Percentiles rank a stretch among this genome's conserved stretches.
phyloP scores from a whole-genome alignment of 2,113 vertebrate species.

The Peromyscus californicus region DNA sequence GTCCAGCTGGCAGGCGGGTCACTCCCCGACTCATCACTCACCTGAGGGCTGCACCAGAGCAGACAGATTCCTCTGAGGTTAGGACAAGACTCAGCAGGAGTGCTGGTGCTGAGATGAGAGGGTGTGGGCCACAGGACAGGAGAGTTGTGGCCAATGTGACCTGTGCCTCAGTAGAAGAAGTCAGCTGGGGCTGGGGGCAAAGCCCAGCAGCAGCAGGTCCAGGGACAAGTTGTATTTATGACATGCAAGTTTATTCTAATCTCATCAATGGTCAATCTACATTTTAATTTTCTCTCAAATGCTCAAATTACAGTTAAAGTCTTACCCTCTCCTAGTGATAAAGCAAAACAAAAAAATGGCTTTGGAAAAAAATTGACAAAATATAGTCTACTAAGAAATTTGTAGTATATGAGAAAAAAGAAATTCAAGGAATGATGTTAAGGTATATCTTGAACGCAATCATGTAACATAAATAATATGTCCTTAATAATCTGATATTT shows the following conservation, averaged over 20 bases:
- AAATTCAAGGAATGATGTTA: background rate
- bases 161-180: too few relatives aligned
- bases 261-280: background rate
- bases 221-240: background rate
- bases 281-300: conserved; percentile 19
- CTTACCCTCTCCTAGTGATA: background rate
- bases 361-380: conserved; percentile 18
- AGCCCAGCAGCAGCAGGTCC: too few relatives aligned
- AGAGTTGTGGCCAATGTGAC: too few relatives aligned
- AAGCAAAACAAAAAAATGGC: conserved; percentile 34
- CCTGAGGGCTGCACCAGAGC: too few relatives aligned
- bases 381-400: conserved; percentile 22
- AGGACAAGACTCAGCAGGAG: too few relatives aligned
- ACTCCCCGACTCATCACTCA: too few relatives aligned
- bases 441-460: background rate
- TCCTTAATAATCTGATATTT: conserved; percentile 1
- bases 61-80: too few relatives aligned
- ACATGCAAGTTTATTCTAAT: background rate
- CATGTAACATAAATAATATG: background rate
- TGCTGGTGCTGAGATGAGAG: too few relatives aligned
- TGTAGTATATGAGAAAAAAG: background rate
- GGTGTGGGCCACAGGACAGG: too few relatives aligned
- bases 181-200: too few relatives aligned
- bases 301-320: conserved; percentile 18
- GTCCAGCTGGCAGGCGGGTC: too few relatives aligned